Percentiles rank a stretch among this genome's conserved stretches.
phyloP scores from a whole-genome alignment of 2,797 vertebrate species.

The Heterohyrax brucei region DNA sequence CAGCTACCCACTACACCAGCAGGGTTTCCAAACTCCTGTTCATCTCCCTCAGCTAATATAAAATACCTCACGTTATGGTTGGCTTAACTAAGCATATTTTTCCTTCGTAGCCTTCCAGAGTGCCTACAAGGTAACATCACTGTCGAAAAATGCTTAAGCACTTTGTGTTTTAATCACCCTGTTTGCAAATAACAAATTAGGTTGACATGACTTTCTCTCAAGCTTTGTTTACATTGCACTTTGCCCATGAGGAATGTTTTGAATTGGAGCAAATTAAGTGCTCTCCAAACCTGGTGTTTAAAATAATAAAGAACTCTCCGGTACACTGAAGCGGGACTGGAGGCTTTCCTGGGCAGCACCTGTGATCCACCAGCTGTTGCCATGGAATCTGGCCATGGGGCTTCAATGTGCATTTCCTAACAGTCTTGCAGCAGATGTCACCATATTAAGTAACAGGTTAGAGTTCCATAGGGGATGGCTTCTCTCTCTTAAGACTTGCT shows the following conservation, averaged over 20 bases:
- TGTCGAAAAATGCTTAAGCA: slow-evolving; percentile 48
- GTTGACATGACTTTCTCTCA: slow-evolving; percentile 75
- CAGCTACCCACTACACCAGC: too few species aligned
- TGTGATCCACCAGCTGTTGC: slow-evolving; percentile 87
- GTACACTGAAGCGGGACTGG: slow-evolving; percentile 73
- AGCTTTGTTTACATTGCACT: slow-evolving; percentile 81
- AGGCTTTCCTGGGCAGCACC: slow-evolving; percentile 84
- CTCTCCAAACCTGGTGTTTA: slow-evolving; percentile 85
- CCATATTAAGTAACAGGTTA: slow-evolving; percentile 64
- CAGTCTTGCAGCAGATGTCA: slow-evolving; percentile 73
- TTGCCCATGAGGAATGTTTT: slow-evolving; percentile 84
- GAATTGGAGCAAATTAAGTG: slow-evolving; percentile 87
- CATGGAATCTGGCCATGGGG: slow-evolving; percentile 73
- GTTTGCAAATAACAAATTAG: slow-evolving; percentile 85
- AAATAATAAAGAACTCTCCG: slow-evolving; percentile 85
- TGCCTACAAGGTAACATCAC: slow-evolving; percentile 38
- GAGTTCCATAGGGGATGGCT: not conserved
- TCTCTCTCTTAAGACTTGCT: slow-evolving; percentile 59
- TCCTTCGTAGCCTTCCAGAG: slow-evolving; percentile 52
- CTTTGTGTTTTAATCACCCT: slow-evolving; percentile 79
- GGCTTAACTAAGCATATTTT: not conserved
- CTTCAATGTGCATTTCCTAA: slow-evolving; percentile 77
- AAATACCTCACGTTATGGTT: not conserved
- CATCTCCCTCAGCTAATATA: not conserved
- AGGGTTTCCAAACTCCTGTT: too few species aligned